Conservation (phyloP, 37 sponge, comb jelly and placozoan genomes). For the Theonella swinhoei region DNA sequence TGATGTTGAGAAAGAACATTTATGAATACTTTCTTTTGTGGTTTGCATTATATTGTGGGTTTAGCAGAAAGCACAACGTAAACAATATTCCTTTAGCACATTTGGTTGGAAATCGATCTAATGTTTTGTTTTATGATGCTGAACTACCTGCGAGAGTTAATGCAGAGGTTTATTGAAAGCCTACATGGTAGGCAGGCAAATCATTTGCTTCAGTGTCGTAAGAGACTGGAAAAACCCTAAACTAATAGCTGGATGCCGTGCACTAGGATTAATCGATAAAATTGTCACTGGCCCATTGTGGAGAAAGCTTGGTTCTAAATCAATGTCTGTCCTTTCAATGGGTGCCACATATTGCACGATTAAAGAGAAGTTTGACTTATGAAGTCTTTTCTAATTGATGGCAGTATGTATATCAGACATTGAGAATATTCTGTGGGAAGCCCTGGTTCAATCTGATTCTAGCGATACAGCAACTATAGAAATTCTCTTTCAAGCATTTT, state of each 20-base stretch:
- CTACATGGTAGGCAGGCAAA: conserved; percentile 35
- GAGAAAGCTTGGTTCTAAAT: conserved; percentile 29
- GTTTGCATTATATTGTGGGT: conserved; percentile 55
- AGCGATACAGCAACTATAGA: not conserved
- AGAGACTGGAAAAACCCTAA: conserved; percentile 14
- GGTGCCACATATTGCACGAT: too few relatives aligned
- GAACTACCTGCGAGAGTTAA: conserved; percentile 16
- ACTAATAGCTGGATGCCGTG: conserved; percentile 41
- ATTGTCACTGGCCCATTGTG: conserved; percentile 49
- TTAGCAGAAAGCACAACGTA: conserved; percentile 35
- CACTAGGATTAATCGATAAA: conserved; percentile 49
- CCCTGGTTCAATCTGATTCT: not conserved
- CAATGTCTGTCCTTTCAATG: not conserved
- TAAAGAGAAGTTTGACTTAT: not conserved
- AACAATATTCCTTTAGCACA: conserved; percentile 40
- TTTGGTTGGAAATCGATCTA: conserved; percentile 47
- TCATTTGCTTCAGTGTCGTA: conserved; percentile 33
- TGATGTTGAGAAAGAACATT: conserved; percentile 9
- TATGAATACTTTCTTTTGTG: conserved; percentile 70
- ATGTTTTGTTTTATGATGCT: conserved; percentile 61
- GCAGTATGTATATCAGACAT: not conserved
- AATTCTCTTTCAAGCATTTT: not conserved
- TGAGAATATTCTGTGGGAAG: not conserved
- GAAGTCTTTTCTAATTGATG: not conserved
- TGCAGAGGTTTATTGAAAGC: conserved; percentile 25